Evolutionary conservation across 2,113 vertebrate genomes (phyloP), one percentile per base, ranked within the genome.

Genomic region (Lipophrys pholis): DNA sequence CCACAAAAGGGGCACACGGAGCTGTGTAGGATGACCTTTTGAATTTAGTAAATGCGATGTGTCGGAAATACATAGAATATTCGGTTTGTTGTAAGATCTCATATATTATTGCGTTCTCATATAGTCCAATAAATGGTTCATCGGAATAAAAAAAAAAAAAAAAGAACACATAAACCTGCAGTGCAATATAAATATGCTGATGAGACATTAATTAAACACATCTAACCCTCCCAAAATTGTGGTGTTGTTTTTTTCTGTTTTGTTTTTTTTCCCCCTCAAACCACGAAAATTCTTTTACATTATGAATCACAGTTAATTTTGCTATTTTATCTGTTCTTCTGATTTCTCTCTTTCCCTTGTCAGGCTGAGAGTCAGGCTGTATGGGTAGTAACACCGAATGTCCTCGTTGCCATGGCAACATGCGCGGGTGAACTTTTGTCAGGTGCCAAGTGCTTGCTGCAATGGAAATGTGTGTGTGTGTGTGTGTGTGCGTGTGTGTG

Each of bases 341-440:
- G 35, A 17, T 6, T 7, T 30, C 62, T 71, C 64, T 11, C 40
- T 55, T 52, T 41, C 30, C 6, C 62, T 76, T 62, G 40, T 86
- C 43, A 68, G 52, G 48, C 46, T 73, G 62, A 45, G 35, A 85
- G 70, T 80, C 58, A 36, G 70, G 66, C 82, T 65, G 65, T 71
- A 67, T 1, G 64, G 82, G 60, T 76, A 84, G 82, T 77, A 83
- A 79, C 81, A 78, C 75, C 72, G 69, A 82, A 80, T 86, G 68
- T 75, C 50, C 63, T 41, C 55, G 77, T 92, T 90, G 74, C 89
- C 82, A 89, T 90, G 87, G 82, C 64, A 92, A 93, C 83, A 61
- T 65, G 79, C 74, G 77, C 66, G 57, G 77, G 79, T 78, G 78
- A 91, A 92, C 88, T 89, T 91, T 86, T 86, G 84, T 87, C 84